Conservation (phyloP, 2,888 invertebrate species). For the Eumerus sabulonum region DNA sequence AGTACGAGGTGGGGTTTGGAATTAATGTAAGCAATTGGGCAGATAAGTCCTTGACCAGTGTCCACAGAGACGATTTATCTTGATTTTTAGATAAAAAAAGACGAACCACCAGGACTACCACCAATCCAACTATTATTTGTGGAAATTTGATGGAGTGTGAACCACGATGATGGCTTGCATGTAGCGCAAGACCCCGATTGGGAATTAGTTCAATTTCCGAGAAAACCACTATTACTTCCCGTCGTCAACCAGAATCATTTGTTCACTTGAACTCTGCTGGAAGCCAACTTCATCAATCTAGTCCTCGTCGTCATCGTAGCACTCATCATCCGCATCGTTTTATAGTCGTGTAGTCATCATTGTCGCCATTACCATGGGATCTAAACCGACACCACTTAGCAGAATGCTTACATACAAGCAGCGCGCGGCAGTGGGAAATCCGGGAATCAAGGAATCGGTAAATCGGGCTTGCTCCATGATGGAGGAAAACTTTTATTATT, state of each 20-base stretch:
- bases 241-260: conserved; percentile 29
- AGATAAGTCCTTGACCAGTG: conserved; percentile 19
- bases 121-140: too few relatives aligned
- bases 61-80: too few relatives aligned
- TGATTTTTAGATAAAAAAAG: too few relatives aligned
- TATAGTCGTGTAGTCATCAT: too few relatives aligned
- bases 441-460: too few relatives aligned
- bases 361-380: too few relatives aligned
- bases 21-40: conserved; percentile 25
- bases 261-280: conserved; percentile 15
- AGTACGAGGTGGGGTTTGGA: conserved; percentile 31
- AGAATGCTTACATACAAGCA: too few relatives aligned
- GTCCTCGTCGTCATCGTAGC: conserved; percentile 57
- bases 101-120: too few relatives aligned
- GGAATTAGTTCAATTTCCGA: conserved; percentile 75
- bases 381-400: too few relatives aligned
- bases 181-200: conserved; percentile 66
- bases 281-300: conserved; percentile 71
- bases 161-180: not conserved
- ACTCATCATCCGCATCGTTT: conserved; percentile 57
- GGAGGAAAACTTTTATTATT: conserved; percentile 68
- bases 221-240: conserved; percentile 47
- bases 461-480: conserved; percentile 8
- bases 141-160: too few relatives aligned
- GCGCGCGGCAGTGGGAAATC: too few relatives aligned